Base-by-base conservation (phyloP, 2,797 vertebrate genomes). In the Ctenopoma kingsleyae region DNA sequence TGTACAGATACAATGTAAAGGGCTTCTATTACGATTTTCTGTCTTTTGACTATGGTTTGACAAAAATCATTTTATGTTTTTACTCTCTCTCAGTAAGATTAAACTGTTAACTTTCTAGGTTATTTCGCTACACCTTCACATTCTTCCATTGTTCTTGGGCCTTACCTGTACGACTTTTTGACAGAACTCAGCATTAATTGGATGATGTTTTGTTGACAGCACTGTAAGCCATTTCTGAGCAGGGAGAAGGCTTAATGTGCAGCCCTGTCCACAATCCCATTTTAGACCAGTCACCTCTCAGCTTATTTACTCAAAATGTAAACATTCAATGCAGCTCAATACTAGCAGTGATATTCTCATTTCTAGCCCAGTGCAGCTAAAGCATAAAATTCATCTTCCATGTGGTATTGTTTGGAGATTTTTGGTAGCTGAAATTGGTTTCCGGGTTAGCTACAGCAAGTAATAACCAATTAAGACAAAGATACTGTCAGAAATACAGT, bases 171-270 rank as follows among this genome's bases (percentile, higher is more conserved):
- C 76, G 48, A 76, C 58, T 32, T 73, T 61, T 54, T 72, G 85
- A 85, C 76, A 82, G 63, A 67, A n/a, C 69, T 78, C 71, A 56
- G 27, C 75, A 61, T 67, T 86, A 84, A 87, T 84, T 87, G 81
- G 81, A 67, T 62, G 81, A 78, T 60, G 54, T 72, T 71, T 78
- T 70, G 79, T 82, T 72, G 83, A 81, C 87, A 82, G 81, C 48
- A 17, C 69, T 68, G 60, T 48, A 30, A 67, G 63, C 20, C 55
- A 73, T 66, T 67, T 73, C 70, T 78, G 22, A 64, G 71, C 74
- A 51, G 50, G 51, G 52, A 46, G 58, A 36, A 64, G 50, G 50
- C 54, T 66, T 64, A 67, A 76, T 50, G 44, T 38, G 41, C 55
- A 71, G 65, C 44, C 58, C 79, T 82, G 81, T 84, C 79, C 79